phyloP scores from a whole-genome alignment of 1,140 invertebrate species.

The Drosophila asahinai region DNA sequence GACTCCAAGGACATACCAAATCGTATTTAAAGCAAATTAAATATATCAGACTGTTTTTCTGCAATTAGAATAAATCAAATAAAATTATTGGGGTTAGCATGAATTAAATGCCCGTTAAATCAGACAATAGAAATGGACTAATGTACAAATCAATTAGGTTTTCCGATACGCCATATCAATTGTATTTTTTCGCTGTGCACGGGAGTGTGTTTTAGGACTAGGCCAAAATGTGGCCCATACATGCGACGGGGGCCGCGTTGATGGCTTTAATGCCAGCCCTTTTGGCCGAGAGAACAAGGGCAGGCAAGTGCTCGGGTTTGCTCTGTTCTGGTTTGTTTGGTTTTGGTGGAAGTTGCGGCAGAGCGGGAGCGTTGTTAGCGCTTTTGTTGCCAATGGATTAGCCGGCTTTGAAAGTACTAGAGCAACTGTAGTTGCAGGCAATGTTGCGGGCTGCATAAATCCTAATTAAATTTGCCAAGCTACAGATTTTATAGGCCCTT shows the following conservation, averaged over 20 bases:
- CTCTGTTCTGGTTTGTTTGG: conserved; percentile 42
- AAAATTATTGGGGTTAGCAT: neutral
- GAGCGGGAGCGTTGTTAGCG: conserved; percentile 26
- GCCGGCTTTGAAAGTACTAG: conserved; percentile 24
- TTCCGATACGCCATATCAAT: neutral
- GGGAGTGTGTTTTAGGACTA: conserved; percentile 4
- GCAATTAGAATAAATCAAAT: conserved; percentile 5
- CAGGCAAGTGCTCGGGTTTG: conserved; percentile 47
- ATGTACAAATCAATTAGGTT: neutral
- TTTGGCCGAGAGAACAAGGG: conserved; percentile 39
- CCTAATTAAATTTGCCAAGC: conserved; percentile 33
- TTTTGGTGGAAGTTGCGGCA: conserved; percentile 18
- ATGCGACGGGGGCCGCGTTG: conserved; percentile 38
- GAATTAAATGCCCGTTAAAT: neutral
- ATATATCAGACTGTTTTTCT: neutral
- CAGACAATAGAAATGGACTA: neutral
- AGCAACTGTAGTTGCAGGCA: conserved; percentile 37
- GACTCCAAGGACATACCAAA: neutral
- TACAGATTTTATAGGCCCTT: conserved; percentile 11
- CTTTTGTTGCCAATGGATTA: conserved; percentile 50
- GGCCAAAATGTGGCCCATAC: conserved; percentile 55
- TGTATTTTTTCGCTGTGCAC: conserved; percentile 13
- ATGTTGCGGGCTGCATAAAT: conserved; percentile 29
- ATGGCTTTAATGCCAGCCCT: conserved; percentile 52
- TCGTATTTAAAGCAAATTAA: neutral